phyloP scores from a whole-genome alignment of 2,888 invertebrate species.

The Acrobasis consociella region DNA sequence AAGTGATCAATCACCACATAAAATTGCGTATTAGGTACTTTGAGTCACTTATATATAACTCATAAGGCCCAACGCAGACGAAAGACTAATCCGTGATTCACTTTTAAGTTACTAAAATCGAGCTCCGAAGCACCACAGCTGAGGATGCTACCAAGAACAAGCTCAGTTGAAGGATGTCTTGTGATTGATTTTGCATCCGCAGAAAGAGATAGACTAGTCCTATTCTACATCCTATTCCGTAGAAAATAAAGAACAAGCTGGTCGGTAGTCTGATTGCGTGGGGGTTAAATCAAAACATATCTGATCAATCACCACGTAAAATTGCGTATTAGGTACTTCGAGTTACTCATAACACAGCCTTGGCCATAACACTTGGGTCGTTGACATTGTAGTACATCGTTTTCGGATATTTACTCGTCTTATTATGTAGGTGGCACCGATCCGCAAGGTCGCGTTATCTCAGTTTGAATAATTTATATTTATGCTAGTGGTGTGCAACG shows the following conservation, averaged over 20 bases:
- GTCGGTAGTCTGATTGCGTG: neutral
- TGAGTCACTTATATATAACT: conserved; percentile 15
- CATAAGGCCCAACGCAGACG: too few relatives aligned
- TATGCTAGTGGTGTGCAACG: conserved; percentile 3
- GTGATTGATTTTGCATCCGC: too few relatives aligned
- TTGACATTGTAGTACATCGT: conserved; percentile 48
- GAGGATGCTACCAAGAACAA: too few relatives aligned
- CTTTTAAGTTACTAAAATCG: too few relatives aligned
- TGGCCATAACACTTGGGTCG: conserved; percentile 56
- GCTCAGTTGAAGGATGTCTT: too few relatives aligned
- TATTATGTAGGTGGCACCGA: conserved; percentile 69
- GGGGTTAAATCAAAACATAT: neutral
- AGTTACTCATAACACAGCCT: conserved; percentile 41
- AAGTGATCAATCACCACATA: conserved; percentile 6
- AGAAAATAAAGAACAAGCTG: neutral
- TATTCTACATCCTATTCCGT: neutral
- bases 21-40: neutral
- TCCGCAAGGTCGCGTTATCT: conserved; percentile 57
- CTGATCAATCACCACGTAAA: conserved; percentile 1
- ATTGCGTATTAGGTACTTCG: neutral
- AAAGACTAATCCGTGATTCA: too few relatives aligned
- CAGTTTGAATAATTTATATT: conserved; percentile 9
- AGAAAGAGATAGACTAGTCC: too few relatives aligned
- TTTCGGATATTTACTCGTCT: conserved; percentile 54
- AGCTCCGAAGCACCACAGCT: too few relatives aligned